Base-by-base conservation (phyloP, 2,113 vertebrate species). In the Nothoprocta pentlandii region DNA sequence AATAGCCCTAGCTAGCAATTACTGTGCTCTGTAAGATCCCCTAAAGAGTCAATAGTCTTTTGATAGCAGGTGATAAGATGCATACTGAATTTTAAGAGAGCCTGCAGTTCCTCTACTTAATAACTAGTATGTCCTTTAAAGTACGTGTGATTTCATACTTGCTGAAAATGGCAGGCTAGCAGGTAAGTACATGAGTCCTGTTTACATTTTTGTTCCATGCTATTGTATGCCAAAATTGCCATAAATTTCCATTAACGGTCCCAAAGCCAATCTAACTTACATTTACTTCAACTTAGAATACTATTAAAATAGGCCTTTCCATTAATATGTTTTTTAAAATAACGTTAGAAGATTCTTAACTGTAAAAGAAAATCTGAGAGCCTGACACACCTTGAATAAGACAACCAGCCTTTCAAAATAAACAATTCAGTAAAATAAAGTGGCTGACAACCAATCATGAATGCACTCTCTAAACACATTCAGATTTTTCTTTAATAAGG, bases 171-270 rank as follows among this genome's bases (percentile, higher is more conserved):
- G 87, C 97, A 97, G 90, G 91, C 92, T 92, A 98, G 96, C 93
- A 98, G 97, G 98, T 97, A 98, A 98, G 97, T 94, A 96, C 74
- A 71, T 89, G 93, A 92, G 93, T 95, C 82, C 95, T 91, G 88
- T 87, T 93, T 90, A 97, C 95, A 97, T 97, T 97, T 93, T 98
- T 97, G 97, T 96, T 96, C 97, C 97, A 98, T 98, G 74, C 80
- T 92, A 84, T 95, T 97, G 98, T 97, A 96, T 94, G 96, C 82
- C 97, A 97, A 97, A 97, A 98, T 97, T 97, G 94, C 97, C 97
- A 98, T 98, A 98, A 98, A 93, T 96, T 97, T 98, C 98, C 96
- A 98, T 98, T 98, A 98, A 95, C 96, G 96, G 87, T 91, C 90
- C n/a, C 76, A 97, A 94, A 97, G 59, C 73, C 87, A 67, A 58